phyloP scores from a whole-genome alignment of 64 coral and sea anemone species.

The Actinia equina region DNA sequence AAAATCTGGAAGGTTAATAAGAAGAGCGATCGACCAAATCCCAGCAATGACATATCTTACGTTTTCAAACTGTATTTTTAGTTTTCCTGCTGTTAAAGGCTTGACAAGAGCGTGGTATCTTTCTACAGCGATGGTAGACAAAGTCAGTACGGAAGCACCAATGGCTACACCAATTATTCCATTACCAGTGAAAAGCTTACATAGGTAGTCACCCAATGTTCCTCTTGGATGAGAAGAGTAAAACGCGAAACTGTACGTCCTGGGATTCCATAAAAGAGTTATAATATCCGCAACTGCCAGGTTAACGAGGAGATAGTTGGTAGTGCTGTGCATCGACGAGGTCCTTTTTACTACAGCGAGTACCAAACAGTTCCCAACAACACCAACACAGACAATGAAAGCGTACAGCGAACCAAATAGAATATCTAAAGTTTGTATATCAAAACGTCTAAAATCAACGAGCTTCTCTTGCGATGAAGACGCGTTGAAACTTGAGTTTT shows the following conservation, averaged over 20 bases:
- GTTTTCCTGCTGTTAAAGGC: constrained; percentile 28
- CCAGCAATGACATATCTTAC: constrained; percentile 33
- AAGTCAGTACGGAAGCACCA: constrained; percentile 53
- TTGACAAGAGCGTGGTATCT: constrained; percentile 74
- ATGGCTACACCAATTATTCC: constrained; percentile 57
- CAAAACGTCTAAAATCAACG: constrained; percentile 27
- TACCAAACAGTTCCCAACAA: constrained; percentile 52
- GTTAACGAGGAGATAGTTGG: constrained; percentile 66
- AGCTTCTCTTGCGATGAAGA: not conserved
- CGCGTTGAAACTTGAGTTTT: not conserved
- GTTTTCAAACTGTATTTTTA: constrained; percentile 31
- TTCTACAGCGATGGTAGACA: constrained; percentile 50
- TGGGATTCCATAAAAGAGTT: constrained; percentile 65
- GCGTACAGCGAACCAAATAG: constrained; percentile 54
- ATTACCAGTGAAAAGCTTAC: constrained; percentile 76
- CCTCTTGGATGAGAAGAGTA: constrained; percentile 49
- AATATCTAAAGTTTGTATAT: constrained; percentile 23
- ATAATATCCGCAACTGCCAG: constrained; percentile 56
- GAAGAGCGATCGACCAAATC: constrained; percentile 29
- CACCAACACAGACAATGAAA: constrained; percentile 19
- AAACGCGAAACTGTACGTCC: constrained; percentile 65
- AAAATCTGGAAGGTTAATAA: constrained; percentile 44
- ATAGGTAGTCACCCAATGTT: constrained; percentile 49
- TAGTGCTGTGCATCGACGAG: constrained; percentile 64
- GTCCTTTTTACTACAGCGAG: constrained; percentile 51